Percentiles rank a stretch among this genome's conserved stretches.
These are phyloP conservation scores for Hemibagrus guttatus DNA, from an alignment of 2,797 vertebrate genomes.

Conservation along the genomic window DNA sequence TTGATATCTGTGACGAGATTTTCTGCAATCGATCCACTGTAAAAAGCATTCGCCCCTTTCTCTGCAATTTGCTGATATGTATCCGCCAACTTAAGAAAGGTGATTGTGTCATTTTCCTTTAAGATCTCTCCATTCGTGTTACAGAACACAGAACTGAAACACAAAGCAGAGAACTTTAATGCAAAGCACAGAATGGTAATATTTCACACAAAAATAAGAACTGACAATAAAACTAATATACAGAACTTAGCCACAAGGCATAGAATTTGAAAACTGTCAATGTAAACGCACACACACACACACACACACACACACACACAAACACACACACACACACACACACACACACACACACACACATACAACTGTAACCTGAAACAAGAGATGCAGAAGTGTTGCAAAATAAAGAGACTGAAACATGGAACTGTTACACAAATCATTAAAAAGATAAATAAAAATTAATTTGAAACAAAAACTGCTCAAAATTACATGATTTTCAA, in stretches of 20 bases:
- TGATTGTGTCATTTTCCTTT: constrained; percentile 74
- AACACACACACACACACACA: no score
- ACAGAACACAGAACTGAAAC: constrained; percentile 76
- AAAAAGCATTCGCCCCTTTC: constrained; percentile 71
- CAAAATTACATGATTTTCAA: neutral
- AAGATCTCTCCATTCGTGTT: constrained; percentile 63
- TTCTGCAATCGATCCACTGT: constrained; percentile 73
- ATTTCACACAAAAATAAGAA: neutral
- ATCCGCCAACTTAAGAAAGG: constrained; percentile 67
- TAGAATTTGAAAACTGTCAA: neutral
- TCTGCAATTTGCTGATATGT: constrained; percentile 74
- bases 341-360: no score
- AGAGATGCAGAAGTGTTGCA: neutral
- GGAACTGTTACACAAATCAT: neutral
- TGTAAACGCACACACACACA: no score
- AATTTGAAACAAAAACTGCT: neutral
- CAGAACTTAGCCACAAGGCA: neutral
- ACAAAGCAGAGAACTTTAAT: neutral
- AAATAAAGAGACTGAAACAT: neutral
- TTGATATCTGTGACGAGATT: constrained; percentile 86
- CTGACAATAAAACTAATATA: neutral
- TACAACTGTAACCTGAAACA: neutral
- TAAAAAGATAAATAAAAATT: neutral
- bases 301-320: no score
- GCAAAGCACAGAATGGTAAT: neutral